Percentiles rank a stretch among this genome's conserved stretches.
Evolutionary conservation across 2,797 vertebrate species (phyloP).

Genomic region (Hypotaenidia philippensis): DNA sequence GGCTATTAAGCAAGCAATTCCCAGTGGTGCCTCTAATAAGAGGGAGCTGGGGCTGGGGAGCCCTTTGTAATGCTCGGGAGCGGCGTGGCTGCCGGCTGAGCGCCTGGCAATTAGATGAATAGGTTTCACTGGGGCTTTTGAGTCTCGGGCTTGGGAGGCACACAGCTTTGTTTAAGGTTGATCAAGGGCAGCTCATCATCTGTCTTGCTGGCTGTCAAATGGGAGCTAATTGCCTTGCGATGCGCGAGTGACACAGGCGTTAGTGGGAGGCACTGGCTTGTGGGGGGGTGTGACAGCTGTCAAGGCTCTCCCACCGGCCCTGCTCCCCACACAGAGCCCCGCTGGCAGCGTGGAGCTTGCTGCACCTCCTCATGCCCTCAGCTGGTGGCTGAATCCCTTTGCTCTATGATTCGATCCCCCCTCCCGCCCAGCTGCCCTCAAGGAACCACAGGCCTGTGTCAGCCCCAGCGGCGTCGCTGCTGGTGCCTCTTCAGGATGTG

Average conservation of each 20-base stretch:
- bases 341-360: fast-evolving
- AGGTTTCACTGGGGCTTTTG: conserved; percentile 43
- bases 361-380: neutral
- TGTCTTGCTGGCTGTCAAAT: conserved; percentile 28
- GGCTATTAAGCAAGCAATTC: conserved; percentile 40
- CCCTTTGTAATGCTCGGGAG: conserved; percentile 6
- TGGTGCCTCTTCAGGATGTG: neutral
- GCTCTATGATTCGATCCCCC: neutral
- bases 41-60: neutral
- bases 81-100: neutral
- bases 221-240: conserved; percentile 38
- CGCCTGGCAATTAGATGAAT: conserved; percentile 26
- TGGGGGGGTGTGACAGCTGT: neutral
- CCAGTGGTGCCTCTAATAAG: conserved; percentile 10
- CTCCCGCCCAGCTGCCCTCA: neutral
- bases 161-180: conserved; percentile 52
- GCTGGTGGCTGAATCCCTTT: neutral
- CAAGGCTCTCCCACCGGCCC: neutral
- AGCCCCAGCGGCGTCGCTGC: neutral
- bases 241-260: neutral
- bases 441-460: neutral
- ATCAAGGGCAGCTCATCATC: conserved; percentile 55
- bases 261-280: neutral
- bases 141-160: neutral
- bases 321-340: neutral